phyloP scores from a whole-genome alignment of 2,113 vertebrate genomes.

The Potamarius usumacintae region DNA sequence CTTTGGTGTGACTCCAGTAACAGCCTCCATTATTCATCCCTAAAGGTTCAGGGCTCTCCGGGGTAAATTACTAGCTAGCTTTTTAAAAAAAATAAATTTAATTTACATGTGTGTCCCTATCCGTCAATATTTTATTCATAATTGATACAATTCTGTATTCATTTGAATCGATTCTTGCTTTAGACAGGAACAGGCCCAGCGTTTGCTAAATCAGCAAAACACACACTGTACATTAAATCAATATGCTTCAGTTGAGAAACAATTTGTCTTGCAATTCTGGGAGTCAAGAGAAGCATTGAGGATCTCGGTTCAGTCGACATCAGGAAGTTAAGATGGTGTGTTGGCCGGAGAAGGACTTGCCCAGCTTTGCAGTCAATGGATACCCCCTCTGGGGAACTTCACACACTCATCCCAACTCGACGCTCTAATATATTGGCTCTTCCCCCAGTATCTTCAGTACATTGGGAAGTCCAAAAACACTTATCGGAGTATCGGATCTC shows the following conservation, averaged over 20 bases:
- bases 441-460: slow-evolving; percentile 29
- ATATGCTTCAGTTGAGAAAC: slow-evolving; percentile 12
- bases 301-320: neutral
- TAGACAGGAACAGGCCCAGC: neutral
- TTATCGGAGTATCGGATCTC: slow-evolving; percentile 51
- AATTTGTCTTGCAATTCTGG: slow-evolving; percentile 19
- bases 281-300: slow-evolving; percentile 15
- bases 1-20: slow-evolving; percentile 31
- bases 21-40: slow-evolving; percentile 33
- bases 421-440: slow-evolving; percentile 46
- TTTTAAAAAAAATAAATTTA: neutral
- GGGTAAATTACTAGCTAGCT: neutral
- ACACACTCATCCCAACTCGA: slow-evolving; percentile 36
- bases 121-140: slow-evolving; percentile 6
- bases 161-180: slow-evolving; percentile 8
- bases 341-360: neutral
- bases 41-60: slow-evolving; percentile 7
- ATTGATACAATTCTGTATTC: slow-evolving; percentile 1
- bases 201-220: slow-evolving; percentile 40
- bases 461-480: slow-evolving; percentile 48
- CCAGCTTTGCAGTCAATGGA: slow-evolving; percentile 33
- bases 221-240: slow-evolving; percentile 21
- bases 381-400: slow-evolving; percentile 45
- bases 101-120: neutral
- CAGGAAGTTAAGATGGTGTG: slow-evolving; percentile 18